These are phyloP conservation scores for Halcyon badia DNA, from an alignment of 2,797 vertebrate species.

Conservation along the genomic window DNA sequence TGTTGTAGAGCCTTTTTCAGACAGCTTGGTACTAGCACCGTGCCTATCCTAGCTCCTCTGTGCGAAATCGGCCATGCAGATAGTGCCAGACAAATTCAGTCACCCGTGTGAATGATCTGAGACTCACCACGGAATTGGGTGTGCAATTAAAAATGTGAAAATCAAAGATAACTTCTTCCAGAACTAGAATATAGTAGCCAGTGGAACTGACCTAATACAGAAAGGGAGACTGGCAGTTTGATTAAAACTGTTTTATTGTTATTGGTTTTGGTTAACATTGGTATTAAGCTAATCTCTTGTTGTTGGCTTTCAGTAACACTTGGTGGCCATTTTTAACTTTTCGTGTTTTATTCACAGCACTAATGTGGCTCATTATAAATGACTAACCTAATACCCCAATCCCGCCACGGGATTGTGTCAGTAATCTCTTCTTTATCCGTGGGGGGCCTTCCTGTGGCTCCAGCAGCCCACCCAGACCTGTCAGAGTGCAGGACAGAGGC, in stretches of 20 bases:
- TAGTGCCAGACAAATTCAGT: background rate
- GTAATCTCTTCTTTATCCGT: background rate
- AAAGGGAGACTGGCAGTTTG: background rate
- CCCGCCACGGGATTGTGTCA: background rate
- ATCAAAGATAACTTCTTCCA: background rate
- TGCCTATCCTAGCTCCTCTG: background rate
- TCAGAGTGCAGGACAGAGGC: background rate
- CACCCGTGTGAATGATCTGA: background rate
- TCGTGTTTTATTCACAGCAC: background rate
- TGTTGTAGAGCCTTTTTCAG: background rate
- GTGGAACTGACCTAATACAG: background rate
- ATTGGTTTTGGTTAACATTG: background rate
- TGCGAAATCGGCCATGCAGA: background rate
- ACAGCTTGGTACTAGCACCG: background rate
- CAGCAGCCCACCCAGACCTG: background rate
- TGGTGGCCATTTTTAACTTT: background rate
- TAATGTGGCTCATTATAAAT: background rate
- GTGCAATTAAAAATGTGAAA: background rate
- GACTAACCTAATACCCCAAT: background rate
- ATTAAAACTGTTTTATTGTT: background rate
- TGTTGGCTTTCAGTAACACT: background rate
- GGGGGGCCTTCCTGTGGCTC: background rate
- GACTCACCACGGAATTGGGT: background rate
- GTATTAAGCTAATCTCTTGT: background rate
- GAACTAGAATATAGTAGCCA: background rate